These are phyloP conservation scores for Nephrotoma flavescens DNA, from an alignment of 2,888 invertebrate species.

Conservation along the genomic window DNA sequence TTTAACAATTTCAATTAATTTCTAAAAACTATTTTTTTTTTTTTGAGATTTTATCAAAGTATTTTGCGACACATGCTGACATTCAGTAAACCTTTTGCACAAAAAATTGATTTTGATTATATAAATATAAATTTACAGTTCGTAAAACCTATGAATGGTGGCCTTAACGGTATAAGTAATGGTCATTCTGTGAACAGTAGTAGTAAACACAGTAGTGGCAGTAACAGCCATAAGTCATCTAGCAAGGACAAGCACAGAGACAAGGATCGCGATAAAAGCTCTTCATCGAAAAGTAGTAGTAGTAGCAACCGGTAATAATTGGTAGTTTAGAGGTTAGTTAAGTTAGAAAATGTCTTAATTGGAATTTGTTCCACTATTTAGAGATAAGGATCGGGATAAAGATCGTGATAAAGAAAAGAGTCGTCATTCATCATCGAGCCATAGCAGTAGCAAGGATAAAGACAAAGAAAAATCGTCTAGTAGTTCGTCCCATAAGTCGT, in stretches of 20 bases:
- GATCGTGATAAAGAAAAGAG: constrained; percentile 18
- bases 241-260: constrained; percentile 39
- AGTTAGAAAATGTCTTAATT: not conserved
- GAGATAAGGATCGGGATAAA: constrained; percentile 35
- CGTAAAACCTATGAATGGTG: constrained; percentile 32
- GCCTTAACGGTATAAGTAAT: constrained; percentile 64
- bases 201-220: constrained; percentile 33
- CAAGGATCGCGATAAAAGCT: constrained; percentile 35
- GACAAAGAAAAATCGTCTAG: constrained; percentile 34
- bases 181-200: constrained; percentile 39
- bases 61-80: not conserved
- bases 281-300: constrained; percentile 32
- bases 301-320: constrained; percentile 17
- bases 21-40: constrained; percentile 7
- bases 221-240: constrained; percentile 49
- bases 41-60: constrained; percentile 13
- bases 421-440: constrained; percentile 14
- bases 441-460: constrained; percentile 31
- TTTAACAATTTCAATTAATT: constrained; percentile 22
- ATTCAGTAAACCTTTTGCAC: not conserved
- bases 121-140: not conserved
- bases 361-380: constrained; percentile 11
- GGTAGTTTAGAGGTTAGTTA: constrained; percentile 12
- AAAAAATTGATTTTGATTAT: not conserved
- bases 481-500: constrained; percentile 42